These are phyloP conservation scores for Harpegnathos saltator DNA, from an alignment of 1,140 invertebrate species.

Conservation along the genomic window DNA sequence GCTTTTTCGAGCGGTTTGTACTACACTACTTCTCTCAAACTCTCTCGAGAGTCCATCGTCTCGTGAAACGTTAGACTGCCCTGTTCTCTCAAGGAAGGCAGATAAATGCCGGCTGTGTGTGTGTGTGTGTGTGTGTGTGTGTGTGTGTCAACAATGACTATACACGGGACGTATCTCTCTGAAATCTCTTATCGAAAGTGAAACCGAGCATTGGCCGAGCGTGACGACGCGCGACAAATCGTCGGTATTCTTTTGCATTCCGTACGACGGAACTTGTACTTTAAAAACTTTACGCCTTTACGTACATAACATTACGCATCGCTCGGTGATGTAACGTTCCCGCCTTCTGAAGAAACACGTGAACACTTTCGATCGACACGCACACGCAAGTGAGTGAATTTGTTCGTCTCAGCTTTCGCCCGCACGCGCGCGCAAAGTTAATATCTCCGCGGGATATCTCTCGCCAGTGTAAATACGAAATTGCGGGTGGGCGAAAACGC, in stretches of 20 bases:
- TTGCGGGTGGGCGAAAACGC: neutral
- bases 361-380: no score
- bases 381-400: neutral
- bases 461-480: neutral
- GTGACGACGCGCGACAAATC: no score
- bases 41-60: constrained; percentile 3
- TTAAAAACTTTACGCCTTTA: no score
- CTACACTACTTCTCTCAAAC: constrained; percentile 22
- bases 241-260: no score
- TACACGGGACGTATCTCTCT: neutral
- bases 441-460: neutral
- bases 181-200: neutral
- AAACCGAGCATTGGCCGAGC: no score
- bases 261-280: no score
- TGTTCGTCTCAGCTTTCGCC: neutral
- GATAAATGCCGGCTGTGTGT: constrained; percentile 19
- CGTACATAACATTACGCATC: no score
- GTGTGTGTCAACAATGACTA: constrained; percentile 22
- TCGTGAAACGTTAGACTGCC: constrained; percentile 44
- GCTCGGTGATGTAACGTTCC: no score
- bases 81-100: constrained; percentile 26
- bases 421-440: neutral
- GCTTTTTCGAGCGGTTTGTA: constrained; percentile 53
- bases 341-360: no score
- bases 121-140: no score